Evolutionary conservation across 2,113 vertebrate species (phyloP).

Genomic region (Actenoides lindsayi): DNA sequence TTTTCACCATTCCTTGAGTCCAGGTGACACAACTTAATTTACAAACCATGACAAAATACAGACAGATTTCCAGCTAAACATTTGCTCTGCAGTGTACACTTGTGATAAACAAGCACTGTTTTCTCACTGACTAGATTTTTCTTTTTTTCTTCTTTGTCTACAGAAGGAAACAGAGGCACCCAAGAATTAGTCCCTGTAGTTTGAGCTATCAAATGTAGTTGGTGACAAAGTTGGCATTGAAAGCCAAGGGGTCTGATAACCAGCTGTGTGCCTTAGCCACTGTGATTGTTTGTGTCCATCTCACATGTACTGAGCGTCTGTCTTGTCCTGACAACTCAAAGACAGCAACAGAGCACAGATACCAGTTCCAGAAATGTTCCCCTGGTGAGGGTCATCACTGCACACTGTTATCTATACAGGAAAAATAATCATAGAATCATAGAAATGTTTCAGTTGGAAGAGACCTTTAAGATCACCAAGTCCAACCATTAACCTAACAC

Average conservation of each 20-base stretch:
- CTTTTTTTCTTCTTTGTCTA: neutral
- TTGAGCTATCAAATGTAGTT: neutral
- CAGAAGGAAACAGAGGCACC: neutral
- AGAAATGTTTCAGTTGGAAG: no score
- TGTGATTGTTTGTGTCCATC: neutral
- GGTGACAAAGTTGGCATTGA: neutral
- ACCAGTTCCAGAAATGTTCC: fast-evolving
- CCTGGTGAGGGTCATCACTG: neutral
- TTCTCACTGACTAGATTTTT: neutral
- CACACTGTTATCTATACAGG: fast-evolving
- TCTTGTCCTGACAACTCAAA: neutral
- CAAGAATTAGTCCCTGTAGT: neutral
- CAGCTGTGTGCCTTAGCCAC: neutral
- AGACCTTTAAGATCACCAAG: neutral
- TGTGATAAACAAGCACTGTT: neutral
- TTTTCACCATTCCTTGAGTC: neutral
- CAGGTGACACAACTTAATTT: neutral
- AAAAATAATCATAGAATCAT: neutral
- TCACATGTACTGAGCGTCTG: neutral
- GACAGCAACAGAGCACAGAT: neutral
- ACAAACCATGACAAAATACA: neutral
- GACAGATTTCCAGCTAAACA: neutral
- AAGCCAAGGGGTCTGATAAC: neutral
- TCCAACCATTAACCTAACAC: neutral
- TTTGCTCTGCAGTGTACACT: neutral